Evolutionary conservation across 2,888 invertebrate genomes (phyloP), one percentile per base, ranked within the genome.

Genomic region (Macrosiphum euphorbiae): DNA sequence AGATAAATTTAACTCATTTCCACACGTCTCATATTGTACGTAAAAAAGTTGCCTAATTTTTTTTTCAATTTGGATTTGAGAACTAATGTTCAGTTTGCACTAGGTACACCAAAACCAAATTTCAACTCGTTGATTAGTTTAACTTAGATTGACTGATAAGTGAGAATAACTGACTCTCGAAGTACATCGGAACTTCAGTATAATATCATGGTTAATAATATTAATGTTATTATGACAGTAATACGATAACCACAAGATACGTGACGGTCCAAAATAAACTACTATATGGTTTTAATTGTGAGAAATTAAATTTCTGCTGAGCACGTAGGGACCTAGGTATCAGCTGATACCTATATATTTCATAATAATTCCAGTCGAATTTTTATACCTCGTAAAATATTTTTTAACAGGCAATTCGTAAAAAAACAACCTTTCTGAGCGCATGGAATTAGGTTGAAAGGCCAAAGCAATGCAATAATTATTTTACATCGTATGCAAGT

Each of bases 321-420:
- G 35, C 7, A 35, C 35, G 78, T 67, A n/a, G n/a, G n/a, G n/a
- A 50, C 90, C 8, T 44, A 44, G 7, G 44, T 44, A 44, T 44
- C 44, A 44, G 44, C 44, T 35, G 7, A 35, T 52, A 55, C 16
- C 16, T n/a, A 35, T 67, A 35, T 78, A 78, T 78, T 35, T 78
- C 35, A 58, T 58, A 58, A 90, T 67, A 50, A 26, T 11, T 11
- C 5, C 5, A 0, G 47, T n/a, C 20, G 35, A 78, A 90, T 58
- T 86, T 91, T n/a, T 85, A 58, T 86, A 24, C 20, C n/a, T 47
- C 91, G 8, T 86, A 91, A 91, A 91, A 85, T 47, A 50, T 52
- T 86, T 52, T 61, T 78, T 52, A 91, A 85, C 85, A 7, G 58
- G 58, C 7, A 35, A 86, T 85, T 41, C n/a, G 58, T 28, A 55